These are phyloP conservation scores for Spisula subtruncata DNA, from an alignment of 2,888 invertebrate species.

Conservation along the genomic window DNA sequence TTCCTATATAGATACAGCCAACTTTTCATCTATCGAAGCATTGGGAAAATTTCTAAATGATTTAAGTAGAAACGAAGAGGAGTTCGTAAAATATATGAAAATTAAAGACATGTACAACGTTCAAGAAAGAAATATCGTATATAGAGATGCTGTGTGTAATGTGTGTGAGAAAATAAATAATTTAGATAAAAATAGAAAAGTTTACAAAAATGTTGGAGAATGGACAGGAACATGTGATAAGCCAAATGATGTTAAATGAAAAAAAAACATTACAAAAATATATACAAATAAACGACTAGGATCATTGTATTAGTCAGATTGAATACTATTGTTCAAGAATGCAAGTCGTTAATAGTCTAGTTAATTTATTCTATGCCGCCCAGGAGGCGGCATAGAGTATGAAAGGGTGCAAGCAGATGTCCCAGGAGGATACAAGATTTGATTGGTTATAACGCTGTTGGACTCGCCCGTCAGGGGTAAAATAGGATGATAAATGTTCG, in stretches of 20 bases:
- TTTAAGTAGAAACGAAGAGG: constrained; percentile 43
- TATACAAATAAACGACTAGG: no score
- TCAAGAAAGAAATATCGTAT: not conserved
- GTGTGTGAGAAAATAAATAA: constrained; percentile 60
- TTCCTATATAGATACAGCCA: constrained; percentile 84
- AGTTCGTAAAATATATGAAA: constrained; percentile 53
- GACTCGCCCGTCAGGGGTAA: no score
- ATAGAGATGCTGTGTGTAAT: constrained; percentile 44
- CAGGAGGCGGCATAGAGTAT: no score
- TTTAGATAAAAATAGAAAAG: constrained; percentile 41
- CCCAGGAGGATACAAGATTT: no score
- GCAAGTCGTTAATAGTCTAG: no score
- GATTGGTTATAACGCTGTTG: no score
- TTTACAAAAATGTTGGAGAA: constrained; percentile 31
- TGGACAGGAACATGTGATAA: constrained; percentile 43
- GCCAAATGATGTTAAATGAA: constrained; percentile 32
- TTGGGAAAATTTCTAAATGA: constrained; percentile 38
- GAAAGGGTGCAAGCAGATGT: no score
- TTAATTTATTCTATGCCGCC: no score
- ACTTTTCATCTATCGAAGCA: constrained; percentile 77
- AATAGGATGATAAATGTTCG: no score
- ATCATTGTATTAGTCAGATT: no score
- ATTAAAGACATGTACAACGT: constrained; percentile 38
- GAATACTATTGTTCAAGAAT: no score
- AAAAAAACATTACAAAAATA: not conserved